Percentiles rank a stretch among this genome's conserved stretches.
Conservation (phyloP, 1,140 invertebrate species). For the Drosophila subpulchrella region DNA sequence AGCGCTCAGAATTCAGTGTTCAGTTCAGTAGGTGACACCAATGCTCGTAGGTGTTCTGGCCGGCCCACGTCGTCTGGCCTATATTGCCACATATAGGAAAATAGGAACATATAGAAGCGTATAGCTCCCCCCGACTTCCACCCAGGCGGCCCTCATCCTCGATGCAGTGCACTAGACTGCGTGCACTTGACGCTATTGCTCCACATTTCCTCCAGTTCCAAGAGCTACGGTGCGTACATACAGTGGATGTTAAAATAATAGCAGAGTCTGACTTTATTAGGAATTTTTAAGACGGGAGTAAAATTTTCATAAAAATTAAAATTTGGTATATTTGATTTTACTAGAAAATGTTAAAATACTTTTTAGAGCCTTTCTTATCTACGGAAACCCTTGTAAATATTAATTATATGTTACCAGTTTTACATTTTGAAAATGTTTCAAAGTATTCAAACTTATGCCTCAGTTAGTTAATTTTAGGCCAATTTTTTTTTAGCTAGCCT, state of each 20-base stretch:
- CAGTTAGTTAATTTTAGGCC: too few species aligned
- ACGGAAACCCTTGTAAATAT: too few species aligned
- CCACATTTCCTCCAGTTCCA: slow-evolving; percentile 59
- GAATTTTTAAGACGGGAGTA: not conserved
- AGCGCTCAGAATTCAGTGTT: slow-evolving; percentile 23
- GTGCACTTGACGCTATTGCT: slow-evolving; percentile 79
- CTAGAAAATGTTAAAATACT: too few species aligned
- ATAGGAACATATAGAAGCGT: not conserved
- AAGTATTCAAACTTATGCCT: too few species aligned
- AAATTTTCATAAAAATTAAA: too few species aligned
- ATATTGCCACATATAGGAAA: slow-evolving; percentile 26
- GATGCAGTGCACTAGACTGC: slow-evolving; percentile 59
- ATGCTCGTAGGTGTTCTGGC: slow-evolving; percentile 46
- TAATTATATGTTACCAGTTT: too few species aligned
- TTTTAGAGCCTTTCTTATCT: too few species aligned
- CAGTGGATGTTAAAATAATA: slow-evolving; percentile 17
- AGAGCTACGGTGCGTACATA: slow-evolving; percentile 23
- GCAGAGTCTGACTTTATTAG: not conserved
- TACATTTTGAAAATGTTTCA: too few species aligned
- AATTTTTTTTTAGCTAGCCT: not conserved
- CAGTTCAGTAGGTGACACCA: slow-evolving; percentile 77
- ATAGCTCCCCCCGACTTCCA: slow-evolving; percentile 4
- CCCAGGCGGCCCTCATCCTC: slow-evolving; percentile 32
- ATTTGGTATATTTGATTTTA: too few species aligned
- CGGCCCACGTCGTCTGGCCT: slow-evolving; percentile 61